A percentile compares a stretch with the other conserved stretches of the same genome.
These are phyloP conservation scores for Semotilus atromaculatus DNA, from an alignment of 2,797 vertebrate genomes.

Conservation along the genomic window DNA sequence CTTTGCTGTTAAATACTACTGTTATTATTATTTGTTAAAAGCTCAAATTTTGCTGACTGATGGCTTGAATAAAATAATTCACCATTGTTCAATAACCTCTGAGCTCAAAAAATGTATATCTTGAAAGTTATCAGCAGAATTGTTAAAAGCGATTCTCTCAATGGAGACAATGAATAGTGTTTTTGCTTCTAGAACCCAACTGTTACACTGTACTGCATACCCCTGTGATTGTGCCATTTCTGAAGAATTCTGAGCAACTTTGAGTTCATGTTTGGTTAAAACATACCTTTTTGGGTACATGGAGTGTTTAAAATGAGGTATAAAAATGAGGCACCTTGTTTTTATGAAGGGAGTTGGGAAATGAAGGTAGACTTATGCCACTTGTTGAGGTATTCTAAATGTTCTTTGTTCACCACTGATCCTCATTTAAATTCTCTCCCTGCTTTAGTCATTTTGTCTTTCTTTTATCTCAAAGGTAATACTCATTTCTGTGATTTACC, in stretches of 20 bases:
- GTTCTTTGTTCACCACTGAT: background rate
- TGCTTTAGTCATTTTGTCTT: slow-evolving; percentile 3
- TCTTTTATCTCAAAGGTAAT: slow-evolving; percentile 38
- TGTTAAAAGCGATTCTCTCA: background rate
- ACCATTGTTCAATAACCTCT: background rate
- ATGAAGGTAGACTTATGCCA: background rate
- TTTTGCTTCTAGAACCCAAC: background rate
- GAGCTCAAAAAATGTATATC: background rate
- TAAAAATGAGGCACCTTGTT: background rate
- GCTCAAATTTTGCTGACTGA: background rate
- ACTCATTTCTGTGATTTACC: slow-evolving; percentile 30
- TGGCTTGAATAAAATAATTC: background rate
- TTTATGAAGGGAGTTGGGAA: background rate
- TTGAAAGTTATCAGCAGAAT: background rate
- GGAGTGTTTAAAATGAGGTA: background rate
- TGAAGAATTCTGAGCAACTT: background rate
- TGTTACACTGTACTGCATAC: background rate
- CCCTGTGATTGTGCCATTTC: background rate
- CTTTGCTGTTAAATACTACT: background rate
- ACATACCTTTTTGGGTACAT: background rate
- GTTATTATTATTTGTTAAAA: background rate
- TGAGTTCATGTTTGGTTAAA: background rate
- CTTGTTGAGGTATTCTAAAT: slow-evolving; percentile 4
- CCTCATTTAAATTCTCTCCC: slow-evolving; percentile 26
- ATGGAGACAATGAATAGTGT: background rate